Percentiles rank a stretch among this genome's conserved stretches.
phyloP scores from a whole-genome alignment of 1,140 invertebrate genomes.

The Tetragnatha versicolor region DNA sequence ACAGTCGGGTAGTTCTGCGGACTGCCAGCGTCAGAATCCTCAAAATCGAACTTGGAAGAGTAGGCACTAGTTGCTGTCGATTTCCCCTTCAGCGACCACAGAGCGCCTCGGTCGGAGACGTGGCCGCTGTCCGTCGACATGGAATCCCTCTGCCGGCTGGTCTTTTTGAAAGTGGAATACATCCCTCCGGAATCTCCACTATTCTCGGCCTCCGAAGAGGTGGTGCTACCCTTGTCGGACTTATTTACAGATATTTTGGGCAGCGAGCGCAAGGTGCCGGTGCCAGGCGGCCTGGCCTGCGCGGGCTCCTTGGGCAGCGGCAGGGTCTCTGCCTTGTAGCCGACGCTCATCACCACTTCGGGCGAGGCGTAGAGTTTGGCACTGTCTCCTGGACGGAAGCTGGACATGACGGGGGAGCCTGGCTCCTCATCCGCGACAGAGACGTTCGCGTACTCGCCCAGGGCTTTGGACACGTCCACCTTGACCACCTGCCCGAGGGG shows the following conservation, averaged over 20 bases:
- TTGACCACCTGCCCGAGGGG: slow-evolving; percentile 62
- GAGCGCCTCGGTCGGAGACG: slow-evolving; percentile 45
- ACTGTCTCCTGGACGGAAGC: slow-evolving; percentile 80
- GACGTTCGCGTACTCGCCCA: slow-evolving; percentile 56
- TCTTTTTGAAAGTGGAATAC: slow-evolving; percentile 54
- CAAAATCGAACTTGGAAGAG: slow-evolving; percentile 52
- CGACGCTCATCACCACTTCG: slow-evolving; percentile 81
- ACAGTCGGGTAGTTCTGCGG: slow-evolving; percentile 50
- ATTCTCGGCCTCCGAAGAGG: slow-evolving; percentile 57
- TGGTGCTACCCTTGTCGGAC: slow-evolving; percentile 35
- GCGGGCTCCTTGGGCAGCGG: slow-evolving; percentile 12
- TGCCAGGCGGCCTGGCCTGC: slow-evolving; percentile 46
- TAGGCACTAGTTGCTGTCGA: slow-evolving; percentile 42
- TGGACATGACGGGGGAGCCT: slow-evolving; percentile 71
- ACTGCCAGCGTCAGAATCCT: slow-evolving; percentile 49
- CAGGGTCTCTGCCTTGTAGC: slow-evolving; percentile 59
- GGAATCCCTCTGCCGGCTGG: slow-evolving; percentile 51
- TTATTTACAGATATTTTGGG: slow-evolving; percentile 57
- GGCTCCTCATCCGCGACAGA: slow-evolving; percentile 38
- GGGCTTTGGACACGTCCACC: slow-evolving; percentile 53
- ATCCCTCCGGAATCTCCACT: slow-evolving; percentile 56
- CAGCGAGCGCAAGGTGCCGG: slow-evolving; percentile 64
- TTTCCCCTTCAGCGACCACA: slow-evolving; percentile 42
- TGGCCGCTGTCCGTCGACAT: slow-evolving; percentile 52
- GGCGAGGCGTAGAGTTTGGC: slow-evolving; percentile 89